Conservation (phyloP, 2,113 vertebrate species). For the Coreoperca whiteheadi region DNA sequence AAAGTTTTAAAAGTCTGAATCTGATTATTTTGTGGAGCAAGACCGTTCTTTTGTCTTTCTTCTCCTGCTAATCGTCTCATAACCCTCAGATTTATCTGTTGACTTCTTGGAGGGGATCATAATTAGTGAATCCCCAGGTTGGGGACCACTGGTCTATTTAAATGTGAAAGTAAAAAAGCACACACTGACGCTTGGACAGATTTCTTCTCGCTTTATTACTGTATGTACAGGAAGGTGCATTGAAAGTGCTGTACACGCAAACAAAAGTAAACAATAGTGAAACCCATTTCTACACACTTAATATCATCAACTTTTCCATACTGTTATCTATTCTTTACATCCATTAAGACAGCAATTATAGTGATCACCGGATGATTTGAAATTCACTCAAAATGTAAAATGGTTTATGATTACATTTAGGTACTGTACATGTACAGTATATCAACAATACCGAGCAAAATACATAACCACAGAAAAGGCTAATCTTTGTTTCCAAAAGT, state of each 20-base stretch:
- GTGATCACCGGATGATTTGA: not conserved
- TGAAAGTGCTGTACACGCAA: conserved; percentile 53
- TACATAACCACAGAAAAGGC: conserved; percentile 22
- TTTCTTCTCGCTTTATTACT: conserved; percentile 66
- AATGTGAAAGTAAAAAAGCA: not conserved
- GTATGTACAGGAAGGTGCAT: conserved; percentile 56
- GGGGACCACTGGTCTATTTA: not conserved
- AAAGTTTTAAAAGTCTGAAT: not conserved
- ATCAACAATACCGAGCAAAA: conserved; percentile 17
- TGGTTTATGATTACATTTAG: conserved; percentile 15
- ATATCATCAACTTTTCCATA: not conserved
- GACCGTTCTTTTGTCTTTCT: not conserved
- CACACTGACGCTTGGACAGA: conserved; percentile 10
- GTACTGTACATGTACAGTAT: conserved; percentile 23
- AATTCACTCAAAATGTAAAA: conserved; percentile 15
- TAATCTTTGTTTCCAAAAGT: conserved; percentile 31
- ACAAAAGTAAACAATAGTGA: conserved; percentile 38
- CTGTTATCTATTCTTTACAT: not conserved
- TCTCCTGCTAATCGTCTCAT: not conserved
- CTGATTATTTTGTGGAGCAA: not conserved
- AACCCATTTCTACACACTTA: not conserved
- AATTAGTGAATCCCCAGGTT: too few relatives aligned
- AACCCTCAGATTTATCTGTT: not conserved
- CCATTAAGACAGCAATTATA: conserved; percentile 25
- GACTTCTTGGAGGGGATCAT: not conserved